Evolutionary conservation across 2,888 invertebrate genomes (phyloP).

Genomic region (Parnassius smintheus): DNA sequence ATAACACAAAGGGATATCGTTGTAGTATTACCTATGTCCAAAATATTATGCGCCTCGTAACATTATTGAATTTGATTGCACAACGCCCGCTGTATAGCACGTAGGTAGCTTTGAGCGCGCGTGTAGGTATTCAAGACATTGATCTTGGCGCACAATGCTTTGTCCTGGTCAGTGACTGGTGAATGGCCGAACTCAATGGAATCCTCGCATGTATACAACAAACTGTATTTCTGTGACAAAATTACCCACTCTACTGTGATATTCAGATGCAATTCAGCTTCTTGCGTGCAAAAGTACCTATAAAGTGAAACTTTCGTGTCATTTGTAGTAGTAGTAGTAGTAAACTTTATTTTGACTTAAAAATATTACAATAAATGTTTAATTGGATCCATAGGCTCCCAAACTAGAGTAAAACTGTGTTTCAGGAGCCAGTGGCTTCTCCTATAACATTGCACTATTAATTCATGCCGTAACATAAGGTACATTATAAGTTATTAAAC

Average conservation of each 20-base stretch:
- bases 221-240: constrained; percentile 59
- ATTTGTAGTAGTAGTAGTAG: neutral
- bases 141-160: constrained; percentile 68
- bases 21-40: constrained; percentile 33
- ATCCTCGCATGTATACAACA: constrained; percentile 45
- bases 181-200: constrained; percentile 58
- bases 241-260: constrained; percentile 43
- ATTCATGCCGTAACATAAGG: too few species aligned
- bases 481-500: too few species aligned
- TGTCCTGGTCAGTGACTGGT: constrained; percentile 58
- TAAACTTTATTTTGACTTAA: too few species aligned
- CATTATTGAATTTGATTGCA: constrained; percentile 49
- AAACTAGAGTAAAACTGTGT: too few species aligned
- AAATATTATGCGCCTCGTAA: constrained; percentile 37
- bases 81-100: constrained; percentile 42
- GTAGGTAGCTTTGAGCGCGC: constrained; percentile 52
- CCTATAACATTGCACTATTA: too few species aligned
- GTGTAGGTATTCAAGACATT: constrained; percentile 58
- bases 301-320: constrained; percentile 1
- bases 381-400: too few species aligned
- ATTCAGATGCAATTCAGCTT: constrained; percentile 20
- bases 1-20: constrained; percentile 54
- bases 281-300: constrained; percentile 28
- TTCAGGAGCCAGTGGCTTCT: too few species aligned
- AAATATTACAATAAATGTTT: too few species aligned